Evolutionary conservation across 1,140 invertebrate genomes (phyloP).

Genomic region (Papilio polyxenes): DNA sequence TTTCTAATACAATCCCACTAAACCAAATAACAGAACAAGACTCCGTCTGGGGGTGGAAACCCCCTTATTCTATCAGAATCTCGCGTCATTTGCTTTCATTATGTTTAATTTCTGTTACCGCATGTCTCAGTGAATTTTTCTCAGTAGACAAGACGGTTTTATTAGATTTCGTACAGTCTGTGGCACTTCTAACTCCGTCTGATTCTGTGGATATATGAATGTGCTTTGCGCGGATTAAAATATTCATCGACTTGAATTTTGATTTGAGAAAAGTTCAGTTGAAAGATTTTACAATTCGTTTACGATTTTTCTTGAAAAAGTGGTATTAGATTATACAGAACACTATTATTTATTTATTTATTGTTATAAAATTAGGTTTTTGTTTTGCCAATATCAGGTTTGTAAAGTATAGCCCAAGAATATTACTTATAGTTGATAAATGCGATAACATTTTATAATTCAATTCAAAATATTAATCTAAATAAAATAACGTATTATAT

Average conservation of each 20-base stretch:
- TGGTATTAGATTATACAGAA: neutral
- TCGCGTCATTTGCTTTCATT: constrained; percentile 39
- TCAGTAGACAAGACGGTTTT: constrained; percentile 24
- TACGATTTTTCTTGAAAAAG: neutral
- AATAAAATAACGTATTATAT: no score
- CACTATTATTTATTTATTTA: no score
- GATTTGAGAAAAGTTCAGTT: neutral
- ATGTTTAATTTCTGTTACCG: constrained; percentile 34
- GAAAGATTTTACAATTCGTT: neutral
- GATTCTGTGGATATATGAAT: constrained; percentile 24
- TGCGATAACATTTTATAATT: no score
- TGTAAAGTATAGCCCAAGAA: no score
- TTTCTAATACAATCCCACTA: constrained; percentile 19
- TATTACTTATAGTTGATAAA: no score
- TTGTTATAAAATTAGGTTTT: no score
- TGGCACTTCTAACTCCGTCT: constrained; percentile 11
- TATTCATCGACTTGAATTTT: neutral
- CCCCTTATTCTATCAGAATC: constrained; percentile 20
- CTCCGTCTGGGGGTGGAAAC: neutral
- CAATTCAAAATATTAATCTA: no score
- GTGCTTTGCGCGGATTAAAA: constrained; percentile 27
- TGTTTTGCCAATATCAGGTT: no score
- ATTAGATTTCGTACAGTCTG: constrained; percentile 42
- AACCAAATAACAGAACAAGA: constrained; percentile 32
- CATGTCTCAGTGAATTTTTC: constrained; percentile 40